phyloP scores from a whole-genome alignment of 2,797 vertebrate genomes.

The Xenentodon cancila region DNA sequence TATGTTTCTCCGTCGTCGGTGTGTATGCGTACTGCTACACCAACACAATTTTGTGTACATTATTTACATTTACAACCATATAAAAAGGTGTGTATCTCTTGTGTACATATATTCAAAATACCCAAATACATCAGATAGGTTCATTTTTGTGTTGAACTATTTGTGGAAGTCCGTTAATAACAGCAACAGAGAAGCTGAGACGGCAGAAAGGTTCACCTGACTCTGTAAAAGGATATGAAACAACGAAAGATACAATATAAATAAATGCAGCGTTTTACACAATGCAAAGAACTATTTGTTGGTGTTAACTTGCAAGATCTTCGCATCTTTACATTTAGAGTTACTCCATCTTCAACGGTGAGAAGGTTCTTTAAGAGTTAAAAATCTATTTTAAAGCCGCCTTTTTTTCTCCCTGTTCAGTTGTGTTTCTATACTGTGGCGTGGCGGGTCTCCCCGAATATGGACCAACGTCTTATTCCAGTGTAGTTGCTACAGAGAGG shows the following conservation, averaged over 20 bases:
- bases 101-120: constrained; percentile 44
- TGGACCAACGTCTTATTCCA: too few species aligned
- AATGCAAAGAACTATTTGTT: too few species aligned
- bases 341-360: too few species aligned
- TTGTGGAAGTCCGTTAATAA: constrained; percentile 35
- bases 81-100: constrained; percentile 46
- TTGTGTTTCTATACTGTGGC: too few species aligned
- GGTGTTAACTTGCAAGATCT: too few species aligned
- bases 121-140: constrained; percentile 43
- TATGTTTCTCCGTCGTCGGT: constrained; percentile 15
- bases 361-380: too few species aligned
- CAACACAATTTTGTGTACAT: constrained; percentile 34
- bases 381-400: too few species aligned
- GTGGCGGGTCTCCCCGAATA: too few species aligned
- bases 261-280: too few species aligned
- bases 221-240: constrained; percentile 36
- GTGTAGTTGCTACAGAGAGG: too few species aligned
- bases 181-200: constrained; percentile 44
- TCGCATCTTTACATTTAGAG: too few species aligned
- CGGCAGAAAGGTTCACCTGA: constrained; percentile 20
- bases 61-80: constrained; percentile 66
- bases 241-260: not conserved
- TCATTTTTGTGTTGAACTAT: constrained; percentile 38
- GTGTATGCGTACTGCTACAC: constrained; percentile 2
- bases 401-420: too few species aligned